Base-by-base conservation (phyloP, 2,797 vertebrate species). In the Champsocephalus gunnari region DNA sequence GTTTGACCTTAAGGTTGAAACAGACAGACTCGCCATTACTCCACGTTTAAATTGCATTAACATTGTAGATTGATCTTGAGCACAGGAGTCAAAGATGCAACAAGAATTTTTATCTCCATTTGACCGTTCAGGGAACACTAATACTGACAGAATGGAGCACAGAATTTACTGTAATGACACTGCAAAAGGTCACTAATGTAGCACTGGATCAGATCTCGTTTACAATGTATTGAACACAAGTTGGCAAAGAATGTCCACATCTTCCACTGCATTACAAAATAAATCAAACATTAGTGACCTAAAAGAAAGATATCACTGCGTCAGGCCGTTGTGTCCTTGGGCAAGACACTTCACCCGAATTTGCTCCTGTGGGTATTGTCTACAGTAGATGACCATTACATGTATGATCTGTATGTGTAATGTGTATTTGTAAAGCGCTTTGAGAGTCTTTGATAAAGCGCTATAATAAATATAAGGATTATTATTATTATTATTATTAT, bases 11-110 rank as follows among this genome's bases (percentile, higher is more conserved):
- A 43, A 28, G 53, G 38, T 47, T 53, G 12, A 54, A 71, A 54
- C 28, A 38, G 14, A 51, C 47, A 44, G 49, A 72, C 73, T 60
- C 54, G 24, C 38, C 44, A 19, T 66, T 64, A 65, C 32, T 32
- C 32, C 62, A 48, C 2, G 2, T 65, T 80, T 57, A 32, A 54
- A 87, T 78, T 13, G 48, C 28, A 73, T 70, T 55, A 62, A 57
- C 45, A 38, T 24, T 51, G n/a, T 14, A 24, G 3, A 67, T 75
- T 71, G 63, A 82, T 83, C 67, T 28, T 3, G 59, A 65, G 44
- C 50, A 28, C 49, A 47, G 54, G n/a, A 63, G 67, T 68, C 59
- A 58, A 69, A 61, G 50, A 71, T 16, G 14, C 17, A 3, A 51
- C 47, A 47, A 41, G n/a, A n/a, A 19, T 62, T 58, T 34, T 38